Percentiles rank a stretch among this genome's conserved stretches.
phyloP scores from a whole-genome alignment of 2,888 invertebrate species.

The Melinopterus prodromus region DNA sequence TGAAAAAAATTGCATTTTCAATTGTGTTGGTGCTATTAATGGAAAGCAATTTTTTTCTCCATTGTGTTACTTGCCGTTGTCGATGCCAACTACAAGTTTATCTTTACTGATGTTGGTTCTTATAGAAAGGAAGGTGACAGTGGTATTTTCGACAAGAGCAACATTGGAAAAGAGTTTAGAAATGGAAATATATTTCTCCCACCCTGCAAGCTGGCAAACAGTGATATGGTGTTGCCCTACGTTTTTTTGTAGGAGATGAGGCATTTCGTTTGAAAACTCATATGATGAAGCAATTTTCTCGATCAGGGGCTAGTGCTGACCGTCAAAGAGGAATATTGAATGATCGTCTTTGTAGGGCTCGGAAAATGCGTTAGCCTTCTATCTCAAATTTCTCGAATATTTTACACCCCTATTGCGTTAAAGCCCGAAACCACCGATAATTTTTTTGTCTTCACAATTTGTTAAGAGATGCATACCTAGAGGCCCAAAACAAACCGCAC shows the following conservation, averaged over 20 bases:
- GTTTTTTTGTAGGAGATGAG: slow-evolving; percentile 34
- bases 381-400: slow-evolving; percentile 12
- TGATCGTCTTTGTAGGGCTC: slow-evolving; percentile 22
- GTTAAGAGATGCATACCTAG: too few relatives aligned
- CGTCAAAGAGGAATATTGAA: slow-evolving; percentile 26
- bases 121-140: slow-evolving; percentile 32
- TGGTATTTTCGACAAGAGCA: slow-evolving; percentile 24
- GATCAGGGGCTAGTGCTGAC: slow-evolving; percentile 18
- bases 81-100: slow-evolving; percentile 12
- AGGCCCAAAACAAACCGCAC: too few relatives aligned
- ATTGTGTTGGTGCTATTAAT: slow-evolving; percentile 17
- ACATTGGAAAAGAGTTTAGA: slow-evolving; percentile 28
- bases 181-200: too few relatives aligned
- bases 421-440: slow-evolving; percentile 34
- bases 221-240: slow-evolving; percentile 12
- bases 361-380: slow-evolving; percentile 27
- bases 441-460: slow-evolving; percentile 42
- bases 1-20: slow-evolving; percentile 27
- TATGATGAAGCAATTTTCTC: slow-evolving; percentile 30
- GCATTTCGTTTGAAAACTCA: slow-evolving; percentile 22
- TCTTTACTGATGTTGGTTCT: slow-evolving; percentile 25
- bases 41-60: slow-evolving; percentile 23
- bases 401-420: slow-evolving; percentile 34
- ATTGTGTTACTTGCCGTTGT: slow-evolving; percentile 14
- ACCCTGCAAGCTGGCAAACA: slow-evolving; percentile 12